A percentile compares a stretch with the other conserved stretches of the same genome.
Conservation (phyloP, 2,113 vertebrate genomes). For the Tetrax tetrax region DNA sequence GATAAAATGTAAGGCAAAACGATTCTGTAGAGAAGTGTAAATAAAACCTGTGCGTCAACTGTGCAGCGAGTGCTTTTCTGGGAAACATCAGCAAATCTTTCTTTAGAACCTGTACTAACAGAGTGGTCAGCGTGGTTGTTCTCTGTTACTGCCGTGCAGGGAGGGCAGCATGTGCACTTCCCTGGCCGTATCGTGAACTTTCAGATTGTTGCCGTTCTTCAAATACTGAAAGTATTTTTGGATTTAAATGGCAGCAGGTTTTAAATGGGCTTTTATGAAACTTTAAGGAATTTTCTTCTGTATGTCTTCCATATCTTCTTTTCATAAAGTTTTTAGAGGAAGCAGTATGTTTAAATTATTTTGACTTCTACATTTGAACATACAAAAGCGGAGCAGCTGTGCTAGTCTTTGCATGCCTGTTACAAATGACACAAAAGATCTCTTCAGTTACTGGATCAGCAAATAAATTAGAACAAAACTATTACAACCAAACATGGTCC, state of each 20-base stretch:
- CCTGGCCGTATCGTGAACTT: fast-evolving
- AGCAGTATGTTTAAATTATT: neutral
- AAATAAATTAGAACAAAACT: neutral
- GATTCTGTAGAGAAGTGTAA: constrained; percentile 82
- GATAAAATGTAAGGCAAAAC: constrained; percentile 72
- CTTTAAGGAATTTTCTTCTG: neutral
- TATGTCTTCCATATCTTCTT: neutral
- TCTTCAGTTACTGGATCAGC: neutral
- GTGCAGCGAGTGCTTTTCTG: constrained; percentile 52
- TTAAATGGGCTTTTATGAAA: neutral
- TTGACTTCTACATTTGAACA: neutral
- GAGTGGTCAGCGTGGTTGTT: too few relatives aligned
- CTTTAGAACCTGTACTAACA: neutral
- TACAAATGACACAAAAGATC: neutral
- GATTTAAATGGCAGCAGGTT: neutral
- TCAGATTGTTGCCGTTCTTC: fast-evolving
- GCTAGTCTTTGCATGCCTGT: neutral
- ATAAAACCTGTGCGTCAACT: constrained; percentile 80
- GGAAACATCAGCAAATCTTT: constrained; percentile 19
- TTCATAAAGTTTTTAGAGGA: neutral
- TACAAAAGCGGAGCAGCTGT: neutral
- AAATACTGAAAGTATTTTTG: neutral
- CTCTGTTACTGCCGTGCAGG: neutral
- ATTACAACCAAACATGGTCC: neutral
- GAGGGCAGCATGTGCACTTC: neutral